Evolutionary conservation across 2,113 vertebrate species (phyloP).

Genomic region (Hypomesus transpacificus): DNA sequence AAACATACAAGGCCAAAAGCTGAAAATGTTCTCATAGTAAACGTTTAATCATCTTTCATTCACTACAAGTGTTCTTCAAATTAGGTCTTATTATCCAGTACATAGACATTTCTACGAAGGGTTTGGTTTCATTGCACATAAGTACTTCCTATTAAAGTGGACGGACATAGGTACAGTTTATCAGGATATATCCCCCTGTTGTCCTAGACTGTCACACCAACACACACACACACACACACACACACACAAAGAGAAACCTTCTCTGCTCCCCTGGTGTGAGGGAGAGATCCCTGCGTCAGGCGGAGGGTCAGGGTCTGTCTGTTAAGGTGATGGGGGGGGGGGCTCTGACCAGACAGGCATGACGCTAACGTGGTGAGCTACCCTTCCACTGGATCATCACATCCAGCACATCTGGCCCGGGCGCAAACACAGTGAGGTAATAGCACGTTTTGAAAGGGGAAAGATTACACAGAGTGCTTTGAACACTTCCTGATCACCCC

Average conservation of each 20-base stretch:
- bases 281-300: background rate
- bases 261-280: constrained; percentile 27
- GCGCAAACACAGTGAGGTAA: constrained; percentile 64
- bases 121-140: too few relatives aligned
- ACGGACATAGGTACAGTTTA: too few relatives aligned
- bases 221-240: background rate
- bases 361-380: constrained; percentile 53
- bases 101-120: too few relatives aligned
- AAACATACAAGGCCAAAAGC: constrained; percentile 8
- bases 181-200: constrained; percentile 22
- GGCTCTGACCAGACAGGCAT: constrained; percentile 64
- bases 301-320: constrained; percentile 13
- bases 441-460: constrained; percentile 61
- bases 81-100: too few relatives aligned
- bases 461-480: constrained; percentile 60
- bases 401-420: constrained; percentile 73
- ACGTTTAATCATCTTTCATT: constrained; percentile 16
- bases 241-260: background rate
- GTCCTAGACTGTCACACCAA: constrained; percentile 30
- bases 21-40: constrained; percentile 18
- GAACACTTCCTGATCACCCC: constrained; percentile 62
- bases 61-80: too few relatives aligned
- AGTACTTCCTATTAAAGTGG: too few relatives aligned
- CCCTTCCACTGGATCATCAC: constrained; percentile 62
- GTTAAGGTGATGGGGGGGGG: constrained; percentile 37